Base-by-base conservation (phyloP, 1,140 invertebrate species). In the Euwallacea fornicatus region DNA sequence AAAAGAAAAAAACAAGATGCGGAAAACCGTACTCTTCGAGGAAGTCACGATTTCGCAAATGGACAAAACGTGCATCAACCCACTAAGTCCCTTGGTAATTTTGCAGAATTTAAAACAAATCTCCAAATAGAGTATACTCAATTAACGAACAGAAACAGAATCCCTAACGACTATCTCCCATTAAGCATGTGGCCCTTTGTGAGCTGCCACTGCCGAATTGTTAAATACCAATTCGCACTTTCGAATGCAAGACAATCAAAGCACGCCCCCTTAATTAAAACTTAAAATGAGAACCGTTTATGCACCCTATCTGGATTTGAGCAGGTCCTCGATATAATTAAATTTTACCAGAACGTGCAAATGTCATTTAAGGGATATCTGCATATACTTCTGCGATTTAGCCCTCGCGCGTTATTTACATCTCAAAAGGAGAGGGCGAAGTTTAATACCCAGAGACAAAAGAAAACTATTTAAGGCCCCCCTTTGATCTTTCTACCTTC, bases 241-340 rank as follows among this genome's bases (percentile, higher is more conserved):
- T 42, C 61, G 10, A 41, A n/a, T 54, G 63, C 47, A 65, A 33
- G 63, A 65, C 63, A 65, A 65, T 65, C 63, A 65, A 54, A 54
- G 46, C 16, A 44, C 8, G 11, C 63, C 50, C 21, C 47, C 47
- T 54, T 65, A 54, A 65, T 65, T 65, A 65, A 65, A 65, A 54
- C 47, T 65, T 65, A 65, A 65, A 65, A 54, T 54, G 47, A 65
- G 63, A 42, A 65, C 63, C 46, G 63, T 65, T 65, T 65, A 65
- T 65, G 63, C 63, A 65, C 59, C 63, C 63, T 65, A 65, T 65
- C 63, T 65, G 47, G 63, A 65, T 65, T 65, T 65, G 63, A 65
- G 54, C 63, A 65, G 63, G 63, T 65, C 63, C 63, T 65, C 50
- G 46, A 54, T 53, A 65, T 65, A 65, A 65, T 65, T 65, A 65